phyloP scores from a whole-genome alignment of 2,888 invertebrate genomes.

The Tinea trinotella region DNA sequence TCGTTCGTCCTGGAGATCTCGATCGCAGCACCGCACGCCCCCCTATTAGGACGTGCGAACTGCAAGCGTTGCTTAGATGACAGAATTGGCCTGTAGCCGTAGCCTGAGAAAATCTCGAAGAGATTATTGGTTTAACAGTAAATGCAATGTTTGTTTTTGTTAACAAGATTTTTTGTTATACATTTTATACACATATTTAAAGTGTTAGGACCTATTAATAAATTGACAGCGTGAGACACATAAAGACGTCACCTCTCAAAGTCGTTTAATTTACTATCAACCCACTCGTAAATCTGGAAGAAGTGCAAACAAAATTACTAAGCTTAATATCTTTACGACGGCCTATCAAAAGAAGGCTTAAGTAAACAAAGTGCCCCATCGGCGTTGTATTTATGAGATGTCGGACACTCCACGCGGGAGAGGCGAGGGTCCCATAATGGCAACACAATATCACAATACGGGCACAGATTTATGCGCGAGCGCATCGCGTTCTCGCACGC shows the following conservation, averaged over 20 bases:
- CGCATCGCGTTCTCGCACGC: constrained; percentile 67
- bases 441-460: constrained; percentile 72
- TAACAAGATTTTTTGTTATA: neutral
- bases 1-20: constrained; percentile 50
- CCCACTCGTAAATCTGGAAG: neutral
- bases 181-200: neutral
- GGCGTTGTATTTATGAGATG: constrained; percentile 56
- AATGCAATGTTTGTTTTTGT: neutral
- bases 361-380: constrained; percentile 30
- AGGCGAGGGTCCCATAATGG: constrained; percentile 52
- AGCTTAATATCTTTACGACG: constrained; percentile 12
- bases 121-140: neutral
- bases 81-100: constrained; percentile 40
- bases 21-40: constrained; percentile 36
- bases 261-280: constrained; percentile 10
- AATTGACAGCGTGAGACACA: neutral
- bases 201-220: neutral
- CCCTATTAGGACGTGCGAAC: constrained; percentile 60
- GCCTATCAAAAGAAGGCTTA: constrained; percentile 23
- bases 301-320: constrained; percentile 8
- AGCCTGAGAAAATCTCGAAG: constrained; percentile 15
- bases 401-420: constrained; percentile 41
- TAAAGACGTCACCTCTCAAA: constrained; percentile 4
- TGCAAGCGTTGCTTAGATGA: constrained; percentile 36
- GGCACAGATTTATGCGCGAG: constrained; percentile 68